Conservation (phyloP, 2,888 invertebrate genomes). For the Actias luna region DNA sequence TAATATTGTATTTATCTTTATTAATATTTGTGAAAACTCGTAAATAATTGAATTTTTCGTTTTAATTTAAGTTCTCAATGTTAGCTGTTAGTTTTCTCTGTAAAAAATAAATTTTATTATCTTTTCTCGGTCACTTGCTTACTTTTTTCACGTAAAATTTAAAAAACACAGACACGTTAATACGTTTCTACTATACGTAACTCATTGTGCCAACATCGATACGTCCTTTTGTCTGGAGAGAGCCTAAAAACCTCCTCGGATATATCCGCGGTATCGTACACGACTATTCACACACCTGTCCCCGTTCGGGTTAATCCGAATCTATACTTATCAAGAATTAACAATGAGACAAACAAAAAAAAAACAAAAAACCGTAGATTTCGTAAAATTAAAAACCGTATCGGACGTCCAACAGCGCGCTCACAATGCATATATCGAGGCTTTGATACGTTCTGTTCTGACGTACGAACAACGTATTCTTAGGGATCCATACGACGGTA, state of each 20-base stretch:
- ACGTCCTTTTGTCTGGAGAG: not conserved
- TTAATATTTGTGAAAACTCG: no score
- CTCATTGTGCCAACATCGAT: not conserved
- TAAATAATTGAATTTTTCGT: no score
- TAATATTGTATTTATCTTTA: no score
- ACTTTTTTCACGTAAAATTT: no score
- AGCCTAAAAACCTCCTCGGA: not conserved
- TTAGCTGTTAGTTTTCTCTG: no score
- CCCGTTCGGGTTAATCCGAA: conserved; percentile 43
- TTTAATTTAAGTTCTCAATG: no score
- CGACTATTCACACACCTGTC: conserved; percentile 43
- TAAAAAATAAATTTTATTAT: no score
- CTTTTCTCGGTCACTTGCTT: no score
- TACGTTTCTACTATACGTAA: no score
- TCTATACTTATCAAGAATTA: conserved; percentile 52
- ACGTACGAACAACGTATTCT: conserved; percentile 35
- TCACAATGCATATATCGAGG: conserved; percentile 48
- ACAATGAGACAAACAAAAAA: conserved; percentile 25
- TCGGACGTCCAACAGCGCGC: conserved; percentile 58
- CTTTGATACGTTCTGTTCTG: conserved; percentile 40
- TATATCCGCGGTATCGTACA: no score
- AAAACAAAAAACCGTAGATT: conserved; percentile 47
- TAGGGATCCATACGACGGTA: conserved; percentile 30
- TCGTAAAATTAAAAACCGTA: conserved; percentile 55
- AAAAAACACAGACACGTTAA: no score